Evolutionary conservation across 2,113 vertebrate genomes (phyloP).

Genomic region (Bos javanicus): DNA sequence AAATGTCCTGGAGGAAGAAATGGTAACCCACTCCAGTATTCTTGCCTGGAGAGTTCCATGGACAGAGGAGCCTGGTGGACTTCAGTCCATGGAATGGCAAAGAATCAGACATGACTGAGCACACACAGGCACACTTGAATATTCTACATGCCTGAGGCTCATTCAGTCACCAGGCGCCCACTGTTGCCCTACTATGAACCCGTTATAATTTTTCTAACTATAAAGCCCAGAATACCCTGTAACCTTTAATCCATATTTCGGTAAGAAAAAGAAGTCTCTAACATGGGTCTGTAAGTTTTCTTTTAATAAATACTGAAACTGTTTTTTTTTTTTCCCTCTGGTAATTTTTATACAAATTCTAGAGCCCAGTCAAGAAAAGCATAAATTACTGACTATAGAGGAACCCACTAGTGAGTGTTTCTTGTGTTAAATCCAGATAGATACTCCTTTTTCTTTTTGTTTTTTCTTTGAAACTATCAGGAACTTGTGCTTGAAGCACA

Average conservation of each 20-base stretch:
- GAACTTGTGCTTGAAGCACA: neutral
- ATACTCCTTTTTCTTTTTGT: neutral
- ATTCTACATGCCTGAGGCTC: neutral
- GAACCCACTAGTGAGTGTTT: neutral
- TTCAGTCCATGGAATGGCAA: neutral
- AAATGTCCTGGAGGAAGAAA: neutral
- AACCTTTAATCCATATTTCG: neutral
- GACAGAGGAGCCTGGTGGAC: neutral
- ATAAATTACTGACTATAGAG: neutral
- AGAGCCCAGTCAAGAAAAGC: neutral
- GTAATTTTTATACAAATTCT: neutral
- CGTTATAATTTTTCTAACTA: neutral
- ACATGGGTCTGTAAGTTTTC: neutral
- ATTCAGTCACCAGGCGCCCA: neutral
- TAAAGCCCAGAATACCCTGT: neutral
- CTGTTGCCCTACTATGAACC: neutral
- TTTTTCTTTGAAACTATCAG: neutral
- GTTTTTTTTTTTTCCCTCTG: neutral
- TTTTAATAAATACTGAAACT: neutral
- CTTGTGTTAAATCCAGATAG: neutral
- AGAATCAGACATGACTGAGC: rapidly evolving
- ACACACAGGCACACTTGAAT: neutral
- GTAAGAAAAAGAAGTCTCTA: neutral
- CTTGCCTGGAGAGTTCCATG: neutral
- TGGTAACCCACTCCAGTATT: neutral